Evolutionary conservation across 2,113 vertebrate species (phyloP).

Genomic region (Hoplias malabaricus): DNA sequence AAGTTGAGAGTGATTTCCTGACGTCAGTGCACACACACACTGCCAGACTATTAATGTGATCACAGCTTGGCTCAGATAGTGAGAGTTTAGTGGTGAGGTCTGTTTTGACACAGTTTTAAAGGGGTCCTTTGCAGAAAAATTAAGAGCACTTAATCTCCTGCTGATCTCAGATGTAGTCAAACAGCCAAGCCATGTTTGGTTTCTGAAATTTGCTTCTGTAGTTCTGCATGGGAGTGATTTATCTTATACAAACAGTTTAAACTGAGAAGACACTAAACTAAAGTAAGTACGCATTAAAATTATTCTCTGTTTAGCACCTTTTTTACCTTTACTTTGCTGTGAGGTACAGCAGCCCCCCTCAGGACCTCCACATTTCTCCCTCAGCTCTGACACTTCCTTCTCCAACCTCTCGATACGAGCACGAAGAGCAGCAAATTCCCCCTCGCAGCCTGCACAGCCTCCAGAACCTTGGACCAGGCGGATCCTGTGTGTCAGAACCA

Average conservation of each 20-base stretch:
- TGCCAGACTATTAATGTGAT: not conserved
- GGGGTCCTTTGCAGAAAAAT: not conserved
- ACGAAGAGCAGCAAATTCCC: conserved; percentile 56
- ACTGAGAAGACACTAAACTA: no score
- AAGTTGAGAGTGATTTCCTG: not conserved
- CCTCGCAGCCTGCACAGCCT: conserved; percentile 56
- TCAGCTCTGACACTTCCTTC: conserved; percentile 69
- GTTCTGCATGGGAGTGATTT: not conserved
- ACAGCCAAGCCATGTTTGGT: no score
- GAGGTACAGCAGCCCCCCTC: conserved; percentile 70
- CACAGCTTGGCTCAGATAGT: not conserved
- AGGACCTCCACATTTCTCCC: conserved; percentile 66
- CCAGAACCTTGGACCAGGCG: conserved; percentile 59
- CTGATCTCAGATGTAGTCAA: no score
- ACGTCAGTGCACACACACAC: not conserved
- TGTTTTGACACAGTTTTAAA: not conserved
- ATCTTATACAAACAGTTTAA: not conserved
- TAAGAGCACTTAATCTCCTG: no score
- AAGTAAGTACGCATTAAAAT: no score
- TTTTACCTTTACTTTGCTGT: conserved; percentile 72
- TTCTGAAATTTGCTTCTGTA: not conserved
- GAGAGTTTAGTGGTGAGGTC: not conserved
- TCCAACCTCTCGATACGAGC: conserved; percentile 69
- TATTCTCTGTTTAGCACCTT: no score
- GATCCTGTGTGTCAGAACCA: conserved; percentile 75